These are phyloP conservation scores for Barypeithes pellucidus DNA, from an alignment of 2,888 invertebrate genomes.

Conservation along the genomic window DNA sequence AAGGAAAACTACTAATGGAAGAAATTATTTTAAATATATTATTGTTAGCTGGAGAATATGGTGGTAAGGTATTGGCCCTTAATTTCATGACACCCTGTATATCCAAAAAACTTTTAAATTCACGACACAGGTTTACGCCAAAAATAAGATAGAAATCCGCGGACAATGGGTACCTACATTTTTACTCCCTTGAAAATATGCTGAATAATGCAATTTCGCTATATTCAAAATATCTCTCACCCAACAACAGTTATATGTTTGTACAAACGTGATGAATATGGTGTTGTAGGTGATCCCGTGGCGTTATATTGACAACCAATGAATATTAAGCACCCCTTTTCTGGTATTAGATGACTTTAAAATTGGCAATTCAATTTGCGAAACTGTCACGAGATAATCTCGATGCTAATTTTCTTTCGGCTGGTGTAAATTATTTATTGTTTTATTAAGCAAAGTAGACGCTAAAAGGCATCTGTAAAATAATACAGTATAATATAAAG, in stretches of 20 bases:
- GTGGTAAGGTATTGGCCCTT: too few species aligned
- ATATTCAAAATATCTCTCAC: conserved; percentile 23
- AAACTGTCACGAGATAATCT: conserved; percentile 56
- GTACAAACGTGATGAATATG: conserved; percentile 37
- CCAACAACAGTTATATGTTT: conserved; percentile 37
- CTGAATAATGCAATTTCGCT: conserved; percentile 30
- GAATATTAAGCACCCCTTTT: conserved; percentile 55
- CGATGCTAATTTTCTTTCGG: conserved; percentile 55
- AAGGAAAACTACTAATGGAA: too few species aligned
- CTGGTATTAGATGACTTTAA: conserved; percentile 51
- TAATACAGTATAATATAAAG: background rate
- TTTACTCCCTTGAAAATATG: conserved; percentile 20
- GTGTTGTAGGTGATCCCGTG: conserved; percentile 35
- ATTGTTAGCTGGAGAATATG: too few species aligned
- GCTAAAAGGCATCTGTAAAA: background rate
- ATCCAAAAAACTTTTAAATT: conserved; percentile 10
- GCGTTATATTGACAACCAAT: conserved; percentile 53
- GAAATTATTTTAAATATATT: too few species aligned
- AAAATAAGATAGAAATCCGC: background rate
- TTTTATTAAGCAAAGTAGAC: conserved; percentile 48
- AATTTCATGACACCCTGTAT: too few species aligned
- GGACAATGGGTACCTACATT: background rate
- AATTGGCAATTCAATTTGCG: conserved; percentile 56
- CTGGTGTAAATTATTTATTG: conserved; percentile 51
- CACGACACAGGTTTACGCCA: background rate